Percentiles rank a stretch among this genome's conserved stretches.
Conservation (phyloP, 2,797 vertebrate species). For the Hydrophis major region DNA sequence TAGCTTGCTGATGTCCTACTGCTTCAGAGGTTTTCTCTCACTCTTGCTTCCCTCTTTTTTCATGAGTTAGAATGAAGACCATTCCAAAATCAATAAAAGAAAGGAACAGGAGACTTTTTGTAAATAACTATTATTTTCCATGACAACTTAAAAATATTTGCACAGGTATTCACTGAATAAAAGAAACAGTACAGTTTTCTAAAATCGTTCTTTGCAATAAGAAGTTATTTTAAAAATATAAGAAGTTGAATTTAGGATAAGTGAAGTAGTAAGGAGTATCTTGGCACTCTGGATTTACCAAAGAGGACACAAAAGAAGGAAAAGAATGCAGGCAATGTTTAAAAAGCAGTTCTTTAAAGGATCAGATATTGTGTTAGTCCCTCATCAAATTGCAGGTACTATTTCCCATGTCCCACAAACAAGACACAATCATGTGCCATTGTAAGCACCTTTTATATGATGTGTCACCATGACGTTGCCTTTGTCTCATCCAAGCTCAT, state of each 20-base stretch:
- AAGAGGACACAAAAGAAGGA: background rate
- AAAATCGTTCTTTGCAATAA: background rate
- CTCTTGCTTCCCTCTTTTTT: background rate
- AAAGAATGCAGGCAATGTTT: background rate
- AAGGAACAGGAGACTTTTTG: background rate
- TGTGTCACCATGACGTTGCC: background rate
- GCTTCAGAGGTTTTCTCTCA: background rate
- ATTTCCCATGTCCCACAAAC: background rate
- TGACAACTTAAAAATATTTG: background rate
- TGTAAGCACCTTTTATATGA: background rate
- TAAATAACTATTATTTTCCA: background rate
- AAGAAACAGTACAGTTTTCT: background rate
- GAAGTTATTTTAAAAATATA: background rate
- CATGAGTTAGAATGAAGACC: background rate
- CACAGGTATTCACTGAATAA: background rate
- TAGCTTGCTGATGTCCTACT: background rate
- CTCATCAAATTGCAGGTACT: background rate
- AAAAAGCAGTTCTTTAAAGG: background rate
- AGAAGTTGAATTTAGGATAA: background rate
- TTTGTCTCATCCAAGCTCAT: background rate
- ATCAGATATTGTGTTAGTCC: background rate
- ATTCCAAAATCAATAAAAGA: background rate
- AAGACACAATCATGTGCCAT: background rate
- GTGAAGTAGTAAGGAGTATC: background rate
- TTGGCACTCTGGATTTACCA: background rate